Base-by-base conservation (phyloP, 2,888 invertebrate genomes). In the Caenorhabditis virilis region DNA sequence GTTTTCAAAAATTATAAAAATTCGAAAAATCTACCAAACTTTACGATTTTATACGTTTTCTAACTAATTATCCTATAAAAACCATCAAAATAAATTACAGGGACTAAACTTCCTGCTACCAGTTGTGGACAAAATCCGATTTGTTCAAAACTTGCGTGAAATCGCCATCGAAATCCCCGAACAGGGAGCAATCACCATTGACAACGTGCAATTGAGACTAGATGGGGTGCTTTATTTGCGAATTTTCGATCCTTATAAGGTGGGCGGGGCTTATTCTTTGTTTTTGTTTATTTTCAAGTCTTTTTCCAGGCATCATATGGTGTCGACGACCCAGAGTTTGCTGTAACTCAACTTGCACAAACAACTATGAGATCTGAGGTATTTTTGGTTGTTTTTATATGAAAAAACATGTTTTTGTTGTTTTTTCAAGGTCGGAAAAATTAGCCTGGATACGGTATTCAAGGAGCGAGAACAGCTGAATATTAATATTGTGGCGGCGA, bases 251-350 rank as follows among this genome's bases (percentile, higher is more conserved):
- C 91, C 98, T 1, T 97, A 94, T 84, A 88, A 91, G 85, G 81
- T 72, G 16, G 30, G 39, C 20, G 6, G 30, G 6, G 6, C 13
- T 30, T 6, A 9, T 13, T 30, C 18, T 35, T 25, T 18, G 2
- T 43, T 27, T 25, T 33, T 9, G 6, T 38, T 38, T 18, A 6
- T 38, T 38, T 38, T 13, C 16, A 41, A 13, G 23, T 20, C 7
- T 25, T 51, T 35, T 66, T 62, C 18, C 33, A 73, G 86, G 90
- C 91, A 84, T 94, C 95, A 71, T 98, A 98, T 85, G 97, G 97
- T 22, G 97, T 98, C 11, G 95, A 97, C 86, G 97, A 99, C 86
- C 94, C 97, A 0, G 97, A 98, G 85, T 99, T 95, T 87, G 98
- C 98, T 0, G 93, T 98, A 63, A 95, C 95, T 1, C 97, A 98